These are phyloP conservation scores for Cephalopholis sonnerati DNA, from an alignment of 2,113 vertebrate species.

Conservation along the genomic window DNA sequence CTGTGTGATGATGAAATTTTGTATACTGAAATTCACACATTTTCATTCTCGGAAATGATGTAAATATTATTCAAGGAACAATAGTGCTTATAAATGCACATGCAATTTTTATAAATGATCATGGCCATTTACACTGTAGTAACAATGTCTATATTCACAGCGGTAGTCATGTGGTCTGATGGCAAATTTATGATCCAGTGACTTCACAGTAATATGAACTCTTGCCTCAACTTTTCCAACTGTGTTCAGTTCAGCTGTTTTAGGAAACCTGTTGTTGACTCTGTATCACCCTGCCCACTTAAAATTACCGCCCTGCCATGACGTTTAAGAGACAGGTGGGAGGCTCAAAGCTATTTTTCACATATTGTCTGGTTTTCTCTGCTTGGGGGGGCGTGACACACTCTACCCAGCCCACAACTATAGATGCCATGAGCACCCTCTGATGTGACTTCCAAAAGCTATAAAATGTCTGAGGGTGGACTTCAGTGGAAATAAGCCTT, in stretches of 20 bases:
- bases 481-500: conserved; percentile 22
- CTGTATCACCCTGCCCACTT: conserved; percentile 34
- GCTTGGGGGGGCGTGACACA: conserved; percentile 35
- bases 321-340: conserved; percentile 59
- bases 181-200: conserved; percentile 29
- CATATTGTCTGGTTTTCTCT: conserved; percentile 49
- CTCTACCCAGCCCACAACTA: neutral
- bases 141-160: neutral
- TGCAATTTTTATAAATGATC: neutral
- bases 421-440: conserved; percentile 17
- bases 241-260: conserved; percentile 52
- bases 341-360: conserved; percentile 41
- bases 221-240: conserved; percentile 12
- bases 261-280: conserved; percentile 51
- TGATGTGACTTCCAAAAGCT: conserved; percentile 46
- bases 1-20: too few relatives aligned
- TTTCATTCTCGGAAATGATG: too few relatives aligned
- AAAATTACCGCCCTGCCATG: conserved; percentile 32
- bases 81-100: neutral
- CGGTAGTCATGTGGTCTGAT: neutral
- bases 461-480: conserved; percentile 19
- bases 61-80: too few relatives aligned
- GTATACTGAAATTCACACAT: too few relatives aligned
- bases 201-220: conserved; percentile 46
- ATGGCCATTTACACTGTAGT: neutral